Conservation (phyloP, 2,113 vertebrate species). For the Melanostigma gelatinosum region DNA sequence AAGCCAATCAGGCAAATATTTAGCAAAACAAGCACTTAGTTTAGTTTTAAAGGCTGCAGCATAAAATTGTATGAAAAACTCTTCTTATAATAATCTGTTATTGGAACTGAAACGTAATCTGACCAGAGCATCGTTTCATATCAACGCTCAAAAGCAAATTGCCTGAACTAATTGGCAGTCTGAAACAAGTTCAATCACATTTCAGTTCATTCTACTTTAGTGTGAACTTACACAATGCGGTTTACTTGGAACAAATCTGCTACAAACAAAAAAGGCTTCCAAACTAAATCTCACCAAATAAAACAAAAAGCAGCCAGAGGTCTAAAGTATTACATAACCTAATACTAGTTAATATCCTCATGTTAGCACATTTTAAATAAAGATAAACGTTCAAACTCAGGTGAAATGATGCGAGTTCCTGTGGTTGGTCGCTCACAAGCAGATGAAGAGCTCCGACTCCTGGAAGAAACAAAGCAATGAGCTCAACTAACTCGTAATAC, state of each 20-base stretch:
- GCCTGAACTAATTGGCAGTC: neutral
- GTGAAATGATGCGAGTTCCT: neutral
- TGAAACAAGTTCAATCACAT: neutral
- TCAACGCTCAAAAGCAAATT: conserved; percentile 1
- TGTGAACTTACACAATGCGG: neutral
- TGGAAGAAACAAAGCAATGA: conserved; percentile 9
- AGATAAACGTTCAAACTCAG: neutral
- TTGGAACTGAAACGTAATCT: neutral
- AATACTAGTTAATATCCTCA: neutral
- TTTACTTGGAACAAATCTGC: neutral
- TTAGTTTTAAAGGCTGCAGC: conserved; percentile 31
- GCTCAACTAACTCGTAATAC: neutral
- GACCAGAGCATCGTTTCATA: neutral
- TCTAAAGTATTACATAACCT: neutral
- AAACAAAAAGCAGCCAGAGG: neutral
- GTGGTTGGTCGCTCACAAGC: conserved; percentile 53
- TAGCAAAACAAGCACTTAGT: conserved; percentile 14
- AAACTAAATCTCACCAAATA: neutral
- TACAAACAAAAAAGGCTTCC: neutral
- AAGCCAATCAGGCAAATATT: neutral
- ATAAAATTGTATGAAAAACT: neutral
- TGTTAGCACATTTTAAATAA: neutral
- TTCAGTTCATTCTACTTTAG: neutral
- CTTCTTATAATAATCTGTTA: neutral
- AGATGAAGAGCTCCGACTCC: conserved; percentile 78